phyloP scores from a whole-genome alignment of 2,113 vertebrate species.

The Ochotona princeps region DNA sequence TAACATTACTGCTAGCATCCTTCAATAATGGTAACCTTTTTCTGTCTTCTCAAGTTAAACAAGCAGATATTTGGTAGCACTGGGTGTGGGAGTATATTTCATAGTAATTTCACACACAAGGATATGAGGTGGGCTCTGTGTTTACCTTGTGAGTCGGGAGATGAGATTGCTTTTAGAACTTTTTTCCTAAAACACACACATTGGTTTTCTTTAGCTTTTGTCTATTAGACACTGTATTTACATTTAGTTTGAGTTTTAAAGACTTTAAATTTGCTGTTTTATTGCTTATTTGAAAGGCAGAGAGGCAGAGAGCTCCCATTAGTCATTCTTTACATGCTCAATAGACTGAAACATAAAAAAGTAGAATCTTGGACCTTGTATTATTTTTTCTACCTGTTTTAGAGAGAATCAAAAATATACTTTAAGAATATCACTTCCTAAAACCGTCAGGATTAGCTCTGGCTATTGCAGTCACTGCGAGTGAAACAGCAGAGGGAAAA shows the following conservation, averaged over 20 bases:
- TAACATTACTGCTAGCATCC: constrained; percentile 72
- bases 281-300: too few species aligned
- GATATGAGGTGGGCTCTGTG: neutral
- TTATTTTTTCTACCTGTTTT: constrained; percentile 23
- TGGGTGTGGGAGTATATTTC: constrained; percentile 30
- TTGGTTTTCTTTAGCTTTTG: constrained; percentile 16
- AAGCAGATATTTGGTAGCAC: constrained; percentile 4
- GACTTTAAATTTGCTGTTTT: neutral
- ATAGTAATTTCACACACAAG: neutral
- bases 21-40: constrained; percentile 59
- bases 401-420: neutral
- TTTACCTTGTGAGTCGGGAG: neutral
- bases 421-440: too few species aligned
- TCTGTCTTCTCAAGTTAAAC: constrained; percentile 35
- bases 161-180: neutral
- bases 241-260: constrained; percentile 28
- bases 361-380: neutral
- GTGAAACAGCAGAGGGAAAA: too few species aligned
- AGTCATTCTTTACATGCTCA: neutral
- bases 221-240: neutral
- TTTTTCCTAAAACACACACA: constrained; percentile 9
- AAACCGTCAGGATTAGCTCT: too few species aligned
- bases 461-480: too few species aligned
- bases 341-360: neutral
- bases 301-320: too few species aligned